Evolutionary conservation across 2,113 vertebrate genomes (phyloP).

Genomic region (Hipposideros armiger): DNA sequence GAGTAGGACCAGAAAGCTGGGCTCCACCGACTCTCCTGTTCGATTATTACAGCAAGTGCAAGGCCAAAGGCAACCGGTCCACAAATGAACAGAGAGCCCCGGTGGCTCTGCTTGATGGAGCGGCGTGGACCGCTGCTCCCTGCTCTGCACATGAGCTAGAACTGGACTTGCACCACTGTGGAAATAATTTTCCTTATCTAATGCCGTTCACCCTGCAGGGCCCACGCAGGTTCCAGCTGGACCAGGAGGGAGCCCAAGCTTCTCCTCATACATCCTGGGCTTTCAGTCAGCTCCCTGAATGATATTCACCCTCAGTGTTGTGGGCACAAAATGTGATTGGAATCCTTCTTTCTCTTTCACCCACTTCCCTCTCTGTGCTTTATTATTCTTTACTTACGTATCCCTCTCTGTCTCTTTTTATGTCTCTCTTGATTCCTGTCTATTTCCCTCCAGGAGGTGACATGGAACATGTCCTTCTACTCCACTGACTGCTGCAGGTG

Average conservation of each 20-base stretch:
- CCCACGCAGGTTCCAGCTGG: neutral
- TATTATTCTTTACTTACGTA: neutral
- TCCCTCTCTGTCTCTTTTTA: neutral
- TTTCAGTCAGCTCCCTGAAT: neutral
- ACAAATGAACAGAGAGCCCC: neutral
- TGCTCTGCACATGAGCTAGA: neutral
- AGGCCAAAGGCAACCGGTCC: neutral
- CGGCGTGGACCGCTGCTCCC: fast-evolving
- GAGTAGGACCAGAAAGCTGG: neutral
- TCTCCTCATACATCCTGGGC: neutral
- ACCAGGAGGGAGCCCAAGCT: neutral
- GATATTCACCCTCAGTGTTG: neutral
- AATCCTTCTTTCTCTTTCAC: neutral
- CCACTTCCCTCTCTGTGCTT: neutral
- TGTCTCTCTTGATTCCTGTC: neutral
- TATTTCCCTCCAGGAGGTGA: neutral
- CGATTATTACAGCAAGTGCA: neutral
- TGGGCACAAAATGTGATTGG: neutral
- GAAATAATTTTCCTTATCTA: neutral
- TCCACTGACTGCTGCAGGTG: neutral
- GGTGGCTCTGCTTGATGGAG: neutral
- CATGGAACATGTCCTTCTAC: neutral
- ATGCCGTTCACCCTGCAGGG: neutral
- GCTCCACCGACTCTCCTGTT: neutral
- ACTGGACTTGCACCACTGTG: fast-evolving